Percentiles rank a stretch among this genome's conserved stretches.
These are phyloP conservation scores for Eptesicus fuscus DNA, from an alignment of 2,113 vertebrate genomes.

Conservation along the genomic window DNA sequence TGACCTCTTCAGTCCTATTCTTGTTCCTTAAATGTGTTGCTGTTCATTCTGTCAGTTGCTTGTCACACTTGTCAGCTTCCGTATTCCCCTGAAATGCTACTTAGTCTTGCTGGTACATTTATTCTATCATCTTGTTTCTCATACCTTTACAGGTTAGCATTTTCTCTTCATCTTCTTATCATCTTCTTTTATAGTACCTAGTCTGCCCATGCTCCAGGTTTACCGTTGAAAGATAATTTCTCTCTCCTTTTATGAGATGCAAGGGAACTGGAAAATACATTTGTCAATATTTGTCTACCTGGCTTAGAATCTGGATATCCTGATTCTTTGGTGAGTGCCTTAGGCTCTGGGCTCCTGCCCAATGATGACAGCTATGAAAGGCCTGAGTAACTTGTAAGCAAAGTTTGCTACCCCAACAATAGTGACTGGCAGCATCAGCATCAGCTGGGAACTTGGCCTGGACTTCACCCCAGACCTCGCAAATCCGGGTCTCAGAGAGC, in stretches of 20 bases:
- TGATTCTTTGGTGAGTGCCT: not conserved
- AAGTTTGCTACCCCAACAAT: accelerated
- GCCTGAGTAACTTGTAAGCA: not conserved
- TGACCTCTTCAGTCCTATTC: not conserved
- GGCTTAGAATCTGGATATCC: not conserved
- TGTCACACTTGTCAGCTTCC: not conserved
- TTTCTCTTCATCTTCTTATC: not conserved
- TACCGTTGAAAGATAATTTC: not conserved
- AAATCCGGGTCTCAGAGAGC: not conserved
- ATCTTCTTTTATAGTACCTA: not conserved
- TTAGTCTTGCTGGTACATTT: not conserved
- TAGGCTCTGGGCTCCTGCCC: not conserved
- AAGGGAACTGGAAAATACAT: not conserved
- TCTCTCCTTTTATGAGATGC: not conserved
- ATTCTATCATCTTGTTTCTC: not conserved
- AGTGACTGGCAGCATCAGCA: not conserved
- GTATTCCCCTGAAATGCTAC: not conserved
- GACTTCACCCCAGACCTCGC: not conserved
- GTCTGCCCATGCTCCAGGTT: not conserved
- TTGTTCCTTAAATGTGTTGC: not conserved
- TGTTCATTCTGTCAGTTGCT: not conserved
- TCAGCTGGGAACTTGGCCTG: not conserved
- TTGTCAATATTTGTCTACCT: not conserved
- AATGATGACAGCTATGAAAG: not conserved
- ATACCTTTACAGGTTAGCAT: not conserved